Percentiles rank a stretch among this genome's conserved stretches.
Conservation (phyloP, 2,113 vertebrate species). For the Camarhynchus parvulus region DNA sequence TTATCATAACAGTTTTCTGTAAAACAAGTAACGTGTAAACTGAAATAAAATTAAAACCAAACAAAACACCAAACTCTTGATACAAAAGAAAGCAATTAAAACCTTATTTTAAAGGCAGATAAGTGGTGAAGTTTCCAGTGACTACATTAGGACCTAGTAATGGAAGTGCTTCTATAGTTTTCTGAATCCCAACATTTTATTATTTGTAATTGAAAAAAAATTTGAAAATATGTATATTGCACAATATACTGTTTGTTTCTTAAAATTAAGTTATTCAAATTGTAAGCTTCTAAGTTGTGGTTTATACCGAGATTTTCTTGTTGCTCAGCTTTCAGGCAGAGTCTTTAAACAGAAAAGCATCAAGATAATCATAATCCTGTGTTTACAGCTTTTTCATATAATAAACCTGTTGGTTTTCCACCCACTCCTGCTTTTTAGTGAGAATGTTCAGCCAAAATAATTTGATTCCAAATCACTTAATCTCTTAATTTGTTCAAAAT, state of each 20-base stretch:
- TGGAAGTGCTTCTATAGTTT: neutral
- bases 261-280: neutral
- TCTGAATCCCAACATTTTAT: neutral
- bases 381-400: neutral
- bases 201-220: neutral
- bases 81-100: neutral
- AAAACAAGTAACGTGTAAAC: neutral
- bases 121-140: neutral
- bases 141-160: neutral
- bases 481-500: neutral
- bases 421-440: neutral
- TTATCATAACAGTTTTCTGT: neutral
- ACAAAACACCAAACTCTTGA: neutral
- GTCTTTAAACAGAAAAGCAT: neutral
- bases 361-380: neutral
- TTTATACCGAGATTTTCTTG: neutral
- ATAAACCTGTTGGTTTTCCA: neutral
- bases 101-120: neutral
- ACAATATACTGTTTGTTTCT: neutral
- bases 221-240: neutral
- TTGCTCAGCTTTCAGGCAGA: neutral
- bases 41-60: neutral
- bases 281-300: neutral
- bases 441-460: neutral
- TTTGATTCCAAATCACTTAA: neutral